Conservation (phyloP, 2,888 invertebrate species). For the Nysson spinosus region DNA sequence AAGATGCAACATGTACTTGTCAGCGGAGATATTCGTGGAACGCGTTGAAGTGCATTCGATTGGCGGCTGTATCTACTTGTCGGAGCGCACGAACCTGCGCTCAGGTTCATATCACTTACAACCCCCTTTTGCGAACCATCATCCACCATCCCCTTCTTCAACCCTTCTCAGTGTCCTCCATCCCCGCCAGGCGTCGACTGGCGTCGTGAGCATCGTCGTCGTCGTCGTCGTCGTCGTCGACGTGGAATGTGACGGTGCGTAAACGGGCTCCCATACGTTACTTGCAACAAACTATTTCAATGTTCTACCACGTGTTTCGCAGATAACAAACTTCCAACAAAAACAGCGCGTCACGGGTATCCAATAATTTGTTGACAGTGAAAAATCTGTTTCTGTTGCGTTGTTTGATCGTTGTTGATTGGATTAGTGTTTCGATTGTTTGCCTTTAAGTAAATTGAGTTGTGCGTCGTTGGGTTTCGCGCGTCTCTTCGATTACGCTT, state of each 20-base stretch:
- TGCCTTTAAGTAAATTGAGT: too few species aligned
- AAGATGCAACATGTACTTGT: constrained; percentile 13
- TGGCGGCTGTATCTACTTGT: constrained; percentile 22
- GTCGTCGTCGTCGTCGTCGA: constrained; percentile 34
- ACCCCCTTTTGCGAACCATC: constrained; percentile 19
- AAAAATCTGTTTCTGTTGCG: neutral
- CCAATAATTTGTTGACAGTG: too few species aligned
- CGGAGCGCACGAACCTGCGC: constrained; percentile 55
- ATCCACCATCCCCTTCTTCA: constrained; percentile 27
- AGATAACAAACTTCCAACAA: too few species aligned
- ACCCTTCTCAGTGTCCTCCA: constrained; percentile 44
- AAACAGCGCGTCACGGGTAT: too few species aligned
- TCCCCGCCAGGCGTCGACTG: constrained; percentile 49
- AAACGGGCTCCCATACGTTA: too few species aligned
- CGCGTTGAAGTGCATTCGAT: constrained; percentile 24
- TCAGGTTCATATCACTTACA: constrained; percentile 44
- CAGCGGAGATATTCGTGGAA: constrained; percentile 6
- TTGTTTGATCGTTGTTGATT: constrained; percentile 13
- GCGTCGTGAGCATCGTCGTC: constrained; percentile 48
- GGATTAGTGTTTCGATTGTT: constrained; percentile 10
- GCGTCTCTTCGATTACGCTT: too few species aligned
- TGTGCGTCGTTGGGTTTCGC: too few species aligned
- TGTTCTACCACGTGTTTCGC: too few species aligned
- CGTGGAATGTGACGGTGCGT: constrained; percentile 1
- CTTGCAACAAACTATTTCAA: too few species aligned